A percentile compares a stretch with the other conserved stretches of the same genome.
Conservation (phyloP, 2,888 invertebrate genomes). For the Eucera pruinosa region DNA sequence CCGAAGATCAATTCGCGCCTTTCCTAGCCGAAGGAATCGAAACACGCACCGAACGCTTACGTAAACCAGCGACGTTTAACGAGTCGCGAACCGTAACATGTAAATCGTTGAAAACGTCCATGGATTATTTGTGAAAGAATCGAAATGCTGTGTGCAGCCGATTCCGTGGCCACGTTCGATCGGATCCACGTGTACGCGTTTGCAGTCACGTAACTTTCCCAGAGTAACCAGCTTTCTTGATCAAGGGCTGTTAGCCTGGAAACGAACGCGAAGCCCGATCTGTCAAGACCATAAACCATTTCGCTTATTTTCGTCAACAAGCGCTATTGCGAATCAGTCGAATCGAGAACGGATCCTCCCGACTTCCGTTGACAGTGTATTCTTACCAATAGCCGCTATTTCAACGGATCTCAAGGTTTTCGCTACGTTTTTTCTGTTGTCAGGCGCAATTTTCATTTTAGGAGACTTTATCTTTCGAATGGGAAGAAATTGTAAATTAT, state of each 20-base stretch:
- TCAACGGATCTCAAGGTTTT: background rate
- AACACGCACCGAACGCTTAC: constrained; percentile 29
- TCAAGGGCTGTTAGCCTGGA: constrained; percentile 35
- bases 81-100: constrained; percentile 8
- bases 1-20: constrained; percentile 1
- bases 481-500: background rate
- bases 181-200: background rate
- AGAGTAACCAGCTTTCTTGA: constrained; percentile 13
- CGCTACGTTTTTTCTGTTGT: background rate
- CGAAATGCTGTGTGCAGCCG: constrained; percentile 9
- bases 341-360: constrained; percentile 12
- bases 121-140: constrained; percentile 46
- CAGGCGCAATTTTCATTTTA: background rate
- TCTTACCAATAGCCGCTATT: constrained; percentile 2
- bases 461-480: background rate
- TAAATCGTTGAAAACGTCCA: constrained; percentile 42
- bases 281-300: constrained; percentile 26
- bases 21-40: constrained; percentile 30
- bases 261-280: background rate
- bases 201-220: constrained; percentile 13
- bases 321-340: constrained; percentile 3
- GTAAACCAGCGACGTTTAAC: constrained; percentile 48
- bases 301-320: constrained; percentile 26
- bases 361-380: constrained; percentile 11
- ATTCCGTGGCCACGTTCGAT: background rate